Evolutionary conservation across 2,113 vertebrate genomes (phyloP), one percentile per base, ranked within the genome.

Genomic region (Urocolius indicus): DNA sequence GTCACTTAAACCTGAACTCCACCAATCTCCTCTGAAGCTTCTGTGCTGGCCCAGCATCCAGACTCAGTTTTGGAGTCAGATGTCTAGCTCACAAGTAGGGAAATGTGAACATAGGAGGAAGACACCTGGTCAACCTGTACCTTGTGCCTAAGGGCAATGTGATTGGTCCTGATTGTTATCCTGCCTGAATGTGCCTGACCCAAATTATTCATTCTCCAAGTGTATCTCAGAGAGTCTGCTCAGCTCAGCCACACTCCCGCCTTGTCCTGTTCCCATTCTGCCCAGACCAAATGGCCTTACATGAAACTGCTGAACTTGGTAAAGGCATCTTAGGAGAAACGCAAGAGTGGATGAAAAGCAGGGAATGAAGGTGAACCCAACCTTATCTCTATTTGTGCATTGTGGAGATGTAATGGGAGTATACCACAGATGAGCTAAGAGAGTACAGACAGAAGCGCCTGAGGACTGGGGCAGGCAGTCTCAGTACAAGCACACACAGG

Each of bases 251-350:
- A 72, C 1, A 1, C 4, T 59, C 24, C 17, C 29, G 18, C 46
- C 49, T 65, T 29, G 13, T 32, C 16, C 62, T 17, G 3, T 62
- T 30, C 20, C 62, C 20, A n/a, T 7, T 7, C n/a, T 72, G n/a
- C 41, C 18, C 71, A 81, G 21, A 22, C 29, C 21, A 0, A 0
- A 22, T 5, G 10, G 38, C 6, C 46, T 66, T 59, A 23, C 38
- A 48, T 11, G 54, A 48, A 83, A 54, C 19, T 22, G 11, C 26
- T 55, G 21, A 0, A 0, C 0, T 0, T 29, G 43, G 30, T 26
- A 66, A 85, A 82, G 19, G 6, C 26, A 13, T 46, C 55, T 55
- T 26, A 26, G 34, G 11, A 11, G 16, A 66, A 72, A 72, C 12
- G 32, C 19, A 61, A n/a, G 23, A 57, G 34, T 34, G 7, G 48